phyloP scores from a whole-genome alignment of 2,797 vertebrate species.

The Ctenopoma multispine region DNA sequence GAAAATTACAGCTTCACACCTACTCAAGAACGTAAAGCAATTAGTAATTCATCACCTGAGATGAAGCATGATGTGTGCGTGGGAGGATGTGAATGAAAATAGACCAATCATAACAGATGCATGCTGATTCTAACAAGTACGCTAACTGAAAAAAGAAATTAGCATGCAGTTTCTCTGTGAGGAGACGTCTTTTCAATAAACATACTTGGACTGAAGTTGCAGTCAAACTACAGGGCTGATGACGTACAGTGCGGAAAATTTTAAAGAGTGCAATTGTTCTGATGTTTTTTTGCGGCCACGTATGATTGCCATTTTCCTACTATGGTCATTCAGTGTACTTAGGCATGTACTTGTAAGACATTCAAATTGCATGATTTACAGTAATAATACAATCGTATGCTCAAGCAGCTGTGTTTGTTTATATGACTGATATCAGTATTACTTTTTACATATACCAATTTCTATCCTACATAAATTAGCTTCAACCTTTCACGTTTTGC shows the following conservation, averaged over 20 bases:
- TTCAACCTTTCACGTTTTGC: too few species aligned
- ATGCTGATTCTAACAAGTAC: constrained; percentile 7
- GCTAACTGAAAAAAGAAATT: background rate
- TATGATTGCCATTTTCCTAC: background rate
- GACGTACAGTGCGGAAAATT: background rate
- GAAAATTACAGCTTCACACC: constrained; percentile 46
- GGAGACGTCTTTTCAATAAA: background rate
- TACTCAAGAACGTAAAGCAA: constrained; percentile 52
- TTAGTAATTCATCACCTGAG: constrained; percentile 52
- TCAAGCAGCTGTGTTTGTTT: background rate
- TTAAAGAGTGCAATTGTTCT: background rate
- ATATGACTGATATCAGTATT: background rate
- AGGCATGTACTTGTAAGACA: too few species aligned
- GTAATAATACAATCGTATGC: background rate
- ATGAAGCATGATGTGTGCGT: constrained; percentile 20
- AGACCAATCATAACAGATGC: constrained; percentile 30
- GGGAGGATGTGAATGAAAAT: constrained; percentile 38
- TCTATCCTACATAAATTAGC: too few species aligned
- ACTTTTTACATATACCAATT: background rate
- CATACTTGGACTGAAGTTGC: background rate
- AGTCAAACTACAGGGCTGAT: background rate
- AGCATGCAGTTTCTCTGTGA: background rate
- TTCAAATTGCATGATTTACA: background rate
- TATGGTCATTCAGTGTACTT: background rate
- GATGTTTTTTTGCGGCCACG: too few species aligned